Evolutionary conservation across 2,797 vertebrate species (phyloP), one percentile per base, ranked within the genome.

Genomic region (Tenualosa ilisha): DNA sequence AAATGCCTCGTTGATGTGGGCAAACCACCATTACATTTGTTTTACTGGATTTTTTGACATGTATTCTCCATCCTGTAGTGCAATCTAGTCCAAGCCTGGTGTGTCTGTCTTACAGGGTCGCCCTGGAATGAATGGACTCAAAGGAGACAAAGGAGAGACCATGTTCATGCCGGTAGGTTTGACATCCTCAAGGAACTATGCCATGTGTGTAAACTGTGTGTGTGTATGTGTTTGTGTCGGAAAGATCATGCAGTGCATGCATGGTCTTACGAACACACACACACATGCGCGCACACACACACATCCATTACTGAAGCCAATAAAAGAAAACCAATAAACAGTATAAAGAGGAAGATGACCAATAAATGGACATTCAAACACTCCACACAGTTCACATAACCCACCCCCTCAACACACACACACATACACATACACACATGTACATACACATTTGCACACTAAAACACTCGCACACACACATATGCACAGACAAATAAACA

Each of bases 81-180:
- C 3, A 54, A 20, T 56, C 54, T 22, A 56, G 17, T 24, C n/a
- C 59, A 24, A 8, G n/a, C 59, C n/a, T 63, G 59, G n/a, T 63
- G 9, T 24, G 59, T 63, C 11, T 72, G 26, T 72, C 1, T 89
- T 63, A 24, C 82, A 99, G 98, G 98, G 98, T 84, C 97, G 97
- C 72, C 95, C 97, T 49, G 98, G 98, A 31, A 81, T 94, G 84
- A 93, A 94, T 26, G 98, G 98, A 81, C 91, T 88, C 0, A 97
- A 96, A 90, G 98, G 98, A 82, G 91, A 96, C 83, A 96, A 94
- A 91, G 98, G 98, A 90, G 96, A 97, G 65, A 83, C 91, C 1
- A 13, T 0, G 0, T 90, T 89, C 17, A 86, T 91, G 81, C 91
- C 86, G 68, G 98, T 99, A 92, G 95, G 97, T 37, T 37, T 72